Conservation (phyloP, 2,797 vertebrate species). For the Oryzias dopingdopingensis region DNA sequence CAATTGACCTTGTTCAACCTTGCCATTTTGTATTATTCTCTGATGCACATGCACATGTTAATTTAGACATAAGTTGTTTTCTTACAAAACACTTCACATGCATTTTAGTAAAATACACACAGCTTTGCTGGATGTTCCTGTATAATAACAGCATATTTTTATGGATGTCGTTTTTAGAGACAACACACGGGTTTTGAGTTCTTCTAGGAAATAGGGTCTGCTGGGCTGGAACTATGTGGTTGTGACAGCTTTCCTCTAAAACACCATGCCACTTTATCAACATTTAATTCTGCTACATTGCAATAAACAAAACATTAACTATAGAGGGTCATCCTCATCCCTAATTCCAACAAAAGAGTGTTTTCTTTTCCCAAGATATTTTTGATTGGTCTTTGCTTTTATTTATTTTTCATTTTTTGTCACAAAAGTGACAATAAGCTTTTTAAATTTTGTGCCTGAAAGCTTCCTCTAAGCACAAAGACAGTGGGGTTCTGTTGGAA, state of each 20-base stretch:
- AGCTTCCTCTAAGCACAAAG: no score
- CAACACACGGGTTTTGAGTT: conserved; percentile 20
- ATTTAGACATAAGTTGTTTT: conserved; percentile 7
- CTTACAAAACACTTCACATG: neutral
- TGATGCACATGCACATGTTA: conserved; percentile 7
- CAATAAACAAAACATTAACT: conserved; percentile 51
- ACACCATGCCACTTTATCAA: conserved; percentile 74
- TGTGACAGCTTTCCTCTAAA: conserved; percentile 63
- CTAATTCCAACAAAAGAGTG: neutral
- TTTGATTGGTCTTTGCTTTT: neutral
- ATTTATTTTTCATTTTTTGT: neutral
- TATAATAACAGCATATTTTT: conserved; percentile 17
- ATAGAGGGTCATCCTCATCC: no score
- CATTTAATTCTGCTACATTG: conserved; percentile 68
- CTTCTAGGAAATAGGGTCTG: conserved; percentile 38
- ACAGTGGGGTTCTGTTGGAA: no score
- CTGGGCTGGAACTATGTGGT: conserved; percentile 42
- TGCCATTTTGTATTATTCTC: conserved; percentile 29
- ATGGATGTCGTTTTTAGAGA: conserved; percentile 28
- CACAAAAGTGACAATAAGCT: neutral
- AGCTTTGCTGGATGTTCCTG: neutral
- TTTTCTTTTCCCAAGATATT: neutral
- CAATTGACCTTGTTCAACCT: conserved; percentile 57
- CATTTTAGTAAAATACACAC: conserved; percentile 1
- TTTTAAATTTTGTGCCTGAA: neutral